Base-by-base conservation (phyloP, 1,140 invertebrate species). In the Cyclargus thomasi region DNA sequence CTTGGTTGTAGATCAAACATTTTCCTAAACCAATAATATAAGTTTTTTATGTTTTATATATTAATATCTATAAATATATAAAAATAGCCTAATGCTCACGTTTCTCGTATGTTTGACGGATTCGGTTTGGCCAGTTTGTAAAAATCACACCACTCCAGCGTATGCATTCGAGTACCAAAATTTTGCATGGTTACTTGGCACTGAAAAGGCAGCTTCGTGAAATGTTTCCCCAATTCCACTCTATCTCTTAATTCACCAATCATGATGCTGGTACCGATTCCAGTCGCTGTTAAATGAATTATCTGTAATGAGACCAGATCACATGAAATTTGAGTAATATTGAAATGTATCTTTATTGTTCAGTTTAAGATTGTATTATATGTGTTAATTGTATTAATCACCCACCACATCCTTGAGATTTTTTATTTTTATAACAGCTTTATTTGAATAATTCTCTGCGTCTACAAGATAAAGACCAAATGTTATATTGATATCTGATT, bases 381-480 rank as follows among this genome's bases (percentile, higher is more conserved):
- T 29, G 29, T n/a, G n/a, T n/a, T n/a, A n/a, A 29, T 29, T 29
- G 5, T 23, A 7, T 29, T 29, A 29, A 29, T 29, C 20, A 80
- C 85, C 78, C 67, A 90, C 87, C 65, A 88, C 86, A 68, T 90
- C 88, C 66, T 85, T 90, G 0, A 86, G 83, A 81, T 82, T 86
- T 66, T 90, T 85, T 62, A 90, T 72, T 53, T 90, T 83, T 65
- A 90, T 78, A 10, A 88, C 74, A 18, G 79, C 83, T 78, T 86
- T 90, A 67, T 88, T 90, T 0, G 80, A 80, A 66, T 88, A 88
- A 14, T 68, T 76, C 23, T 79, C 79, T 17, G 88, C 82, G 64
- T 90, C 88, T 29, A 85, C 73, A 29, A 90, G 74, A 70, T 79
- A 85, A 0, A 88, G 65, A 20, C 71, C 77, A 11, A 88, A 65